Base-by-base conservation (phyloP, 2,113 vertebrate genomes). In the Pampusana beccarii region DNA sequence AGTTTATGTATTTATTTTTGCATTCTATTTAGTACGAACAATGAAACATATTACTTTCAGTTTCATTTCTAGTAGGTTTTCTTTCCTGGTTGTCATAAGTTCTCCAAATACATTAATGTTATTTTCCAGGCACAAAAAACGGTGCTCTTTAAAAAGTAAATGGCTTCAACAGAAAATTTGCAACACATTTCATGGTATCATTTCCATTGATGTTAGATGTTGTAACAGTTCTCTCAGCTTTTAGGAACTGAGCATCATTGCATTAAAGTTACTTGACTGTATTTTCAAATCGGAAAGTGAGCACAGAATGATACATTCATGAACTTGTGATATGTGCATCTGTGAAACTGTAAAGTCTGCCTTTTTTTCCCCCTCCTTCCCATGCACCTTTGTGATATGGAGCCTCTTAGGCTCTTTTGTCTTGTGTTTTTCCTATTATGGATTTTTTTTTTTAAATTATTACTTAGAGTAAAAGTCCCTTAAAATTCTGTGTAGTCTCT, bases 111-210 rank as follows among this genome's bases (percentile, higher is more conserved):
- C 7, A 64, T 8, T 38, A 50, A 38, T 50, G 16, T 33, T 64
- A n/a, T 84, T 93, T 92, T 70, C 33, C 17, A 51, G 38, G 44
- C 38, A 89, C 80, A 48, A 95, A 62, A 9, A 75, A 89, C 31
- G 18, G 54, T 60, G 4, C 8, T 91, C 16, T 88, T 95, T 67
- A 73, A 88, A 84, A 83, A 84, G 62, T 60, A 95, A 86, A 84
- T 48, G 36, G 5, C 36, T 88, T 83, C 21, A 42, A 64, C 13
- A 34, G 67, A 88, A 80, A 38, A 60, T 74, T 78, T 75, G 29
- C 29, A 34, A 40, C 18, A 64, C 33, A 28, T 89, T 86, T 73
- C 71, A 38, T 0, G 0, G 6, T 50, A 83, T 9, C 13, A 80
- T 61, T 94, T 90, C 82, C 25, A 33, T 6, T 84, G 23, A 42